Conservation (phyloP, 1,140 invertebrate genomes). For the Drosophila kohkoa region DNA sequence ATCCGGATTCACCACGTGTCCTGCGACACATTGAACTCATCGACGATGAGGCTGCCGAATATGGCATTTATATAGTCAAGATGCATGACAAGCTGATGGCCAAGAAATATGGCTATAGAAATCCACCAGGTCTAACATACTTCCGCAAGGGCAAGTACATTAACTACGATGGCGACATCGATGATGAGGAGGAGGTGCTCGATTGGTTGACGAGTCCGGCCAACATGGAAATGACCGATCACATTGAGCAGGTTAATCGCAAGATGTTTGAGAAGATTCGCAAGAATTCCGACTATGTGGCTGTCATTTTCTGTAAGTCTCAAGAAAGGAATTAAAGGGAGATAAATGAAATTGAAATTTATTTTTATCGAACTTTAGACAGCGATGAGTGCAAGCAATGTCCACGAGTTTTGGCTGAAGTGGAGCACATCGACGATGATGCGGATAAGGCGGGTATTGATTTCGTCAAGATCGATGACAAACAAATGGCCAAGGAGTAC, state of each 20-base stretch:
- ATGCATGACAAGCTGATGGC: slow-evolving; percentile 96
- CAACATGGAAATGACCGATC: slow-evolving; percentile 97
- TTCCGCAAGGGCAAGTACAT: slow-evolving; percentile 96
- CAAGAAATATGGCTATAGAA: slow-evolving; percentile 96
- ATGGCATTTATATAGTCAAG: slow-evolving; percentile 96
- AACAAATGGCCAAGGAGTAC: slow-evolving; percentile 93
- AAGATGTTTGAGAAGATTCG: slow-evolving; percentile 97
- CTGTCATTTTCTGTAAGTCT: slow-evolving; percentile 96
- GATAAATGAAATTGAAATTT: neutral
- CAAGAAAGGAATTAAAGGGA: neutral
- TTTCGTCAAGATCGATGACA: slow-evolving; percentile 96
- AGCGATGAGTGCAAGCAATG: slow-evolving; percentile 98
- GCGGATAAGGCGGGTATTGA: slow-evolving; percentile 96
- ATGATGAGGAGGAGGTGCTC: slow-evolving; percentile 96
- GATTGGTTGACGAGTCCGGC: slow-evolving; percentile 97
- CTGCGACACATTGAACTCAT: slow-evolving; percentile 95
- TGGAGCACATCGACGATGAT: slow-evolving; percentile 97
- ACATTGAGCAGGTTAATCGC: slow-evolving; percentile 96
- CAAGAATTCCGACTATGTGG: slow-evolving; percentile 95
- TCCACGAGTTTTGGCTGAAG: slow-evolving; percentile 93
- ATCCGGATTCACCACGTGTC: slow-evolving; percentile 90
- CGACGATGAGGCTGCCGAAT: slow-evolving; percentile 95
- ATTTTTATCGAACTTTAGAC: slow-evolving; percentile 86
- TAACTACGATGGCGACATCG: slow-evolving; percentile 96
- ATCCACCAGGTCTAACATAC: slow-evolving; percentile 95